These are phyloP conservation scores for Phyllotis vaccarum DNA, from an alignment of 2,797 vertebrate genomes.

Conservation along the genomic window DNA sequence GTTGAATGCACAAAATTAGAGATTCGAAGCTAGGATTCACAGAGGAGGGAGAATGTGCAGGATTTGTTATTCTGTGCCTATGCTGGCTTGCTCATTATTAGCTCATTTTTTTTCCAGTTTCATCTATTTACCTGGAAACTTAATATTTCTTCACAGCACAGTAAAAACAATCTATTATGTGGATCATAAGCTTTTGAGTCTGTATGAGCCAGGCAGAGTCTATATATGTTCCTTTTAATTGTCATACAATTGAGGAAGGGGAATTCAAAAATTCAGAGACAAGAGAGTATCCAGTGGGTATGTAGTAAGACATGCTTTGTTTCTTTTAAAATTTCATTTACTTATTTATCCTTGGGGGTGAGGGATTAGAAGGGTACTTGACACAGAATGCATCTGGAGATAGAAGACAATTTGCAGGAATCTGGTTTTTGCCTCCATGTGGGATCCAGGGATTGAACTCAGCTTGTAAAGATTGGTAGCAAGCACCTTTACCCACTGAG, in stretches of 20 bases:
- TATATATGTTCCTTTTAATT: not conserved
- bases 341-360: not conserved
- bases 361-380: not conserved
- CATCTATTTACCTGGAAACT: not conserved
- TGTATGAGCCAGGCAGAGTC: not conserved
- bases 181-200: not conserved
- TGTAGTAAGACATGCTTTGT: not conserved
- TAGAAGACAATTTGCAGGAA: not conserved
- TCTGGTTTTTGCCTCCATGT: not conserved
- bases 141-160: not conserved
- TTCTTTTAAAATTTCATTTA: not conserved
- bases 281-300: constrained; percentile 1
- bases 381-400: not conserved
- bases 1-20: not conserved
- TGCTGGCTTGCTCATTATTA: not conserved
- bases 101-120: not conserved
- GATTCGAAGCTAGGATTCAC: not conserved
- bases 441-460: not conserved
- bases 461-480: not conserved
- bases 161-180: not conserved
- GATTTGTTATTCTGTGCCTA: not conserved
- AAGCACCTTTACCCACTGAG: not conserved
- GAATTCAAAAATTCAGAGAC: constrained; percentile 45
- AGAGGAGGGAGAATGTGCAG: not conserved
- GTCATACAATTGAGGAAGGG: constrained; percentile 33